phyloP scores from a whole-genome alignment of 2,113 vertebrate genomes.

The Caranx ignobilis region DNA sequence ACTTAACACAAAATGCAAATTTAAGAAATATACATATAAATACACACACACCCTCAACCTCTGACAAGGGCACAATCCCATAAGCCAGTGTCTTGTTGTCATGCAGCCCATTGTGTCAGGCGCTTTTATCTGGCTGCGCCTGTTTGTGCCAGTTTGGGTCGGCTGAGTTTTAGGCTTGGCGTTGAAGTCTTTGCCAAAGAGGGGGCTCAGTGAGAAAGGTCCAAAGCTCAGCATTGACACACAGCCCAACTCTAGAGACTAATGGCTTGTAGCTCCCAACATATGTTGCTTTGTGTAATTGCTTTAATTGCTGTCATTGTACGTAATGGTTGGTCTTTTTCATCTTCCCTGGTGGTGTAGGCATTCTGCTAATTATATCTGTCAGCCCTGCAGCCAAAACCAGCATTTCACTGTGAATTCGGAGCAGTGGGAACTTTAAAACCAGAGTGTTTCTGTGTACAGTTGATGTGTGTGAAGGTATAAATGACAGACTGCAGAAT shows the following conservation, averaged over 20 bases:
- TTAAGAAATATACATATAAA: constrained; percentile 19
- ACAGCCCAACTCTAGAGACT: constrained; percentile 70
- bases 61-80: constrained; percentile 38
- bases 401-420: constrained; percentile 58
- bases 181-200: constrained; percentile 62
- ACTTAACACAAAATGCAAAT: constrained; percentile 33
- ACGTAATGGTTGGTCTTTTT: constrained; percentile 79
- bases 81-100: constrained; percentile 31
- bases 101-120: constrained; percentile 35
- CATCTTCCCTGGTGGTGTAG: constrained; percentile 76
- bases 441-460: constrained; percentile 31
- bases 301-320: constrained; percentile 83
- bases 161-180: constrained; percentile 33
- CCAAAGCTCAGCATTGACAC: constrained; percentile 70
- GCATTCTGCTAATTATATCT: constrained; percentile 78
- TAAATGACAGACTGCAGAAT: constrained; percentile 4
- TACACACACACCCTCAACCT: neutral
- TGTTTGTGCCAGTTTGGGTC: constrained; percentile 39
- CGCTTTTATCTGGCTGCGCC: constrained; percentile 49
- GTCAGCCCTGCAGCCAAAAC: constrained; percentile 75
- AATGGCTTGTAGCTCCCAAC: constrained; percentile 76
- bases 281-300: constrained; percentile 83
- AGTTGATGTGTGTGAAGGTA: constrained; percentile 10
- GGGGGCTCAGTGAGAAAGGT: constrained; percentile 58
- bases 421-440: constrained; percentile 53